Conservation (phyloP, 1,140 invertebrate genomes). For the Harpegnathos saltator region DNA sequence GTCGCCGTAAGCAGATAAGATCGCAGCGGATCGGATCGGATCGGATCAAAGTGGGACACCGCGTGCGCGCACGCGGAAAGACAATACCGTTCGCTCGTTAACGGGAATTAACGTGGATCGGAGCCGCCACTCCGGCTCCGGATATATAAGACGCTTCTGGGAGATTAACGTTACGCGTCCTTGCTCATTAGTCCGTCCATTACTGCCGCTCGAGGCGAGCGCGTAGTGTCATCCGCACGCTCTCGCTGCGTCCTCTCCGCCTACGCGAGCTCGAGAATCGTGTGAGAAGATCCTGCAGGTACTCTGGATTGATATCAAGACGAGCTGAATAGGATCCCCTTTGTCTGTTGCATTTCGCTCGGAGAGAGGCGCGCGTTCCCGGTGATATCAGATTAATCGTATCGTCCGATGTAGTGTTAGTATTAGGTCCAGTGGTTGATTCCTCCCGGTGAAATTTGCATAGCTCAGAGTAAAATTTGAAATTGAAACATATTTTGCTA, state of each 20-base stretch:
- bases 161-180: not conserved
- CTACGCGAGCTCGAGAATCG: not conserved
- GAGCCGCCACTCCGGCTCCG: not conserved
- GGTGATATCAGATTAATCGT: too few relatives aligned
- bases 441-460: too few relatives aligned
- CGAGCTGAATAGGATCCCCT: too few relatives aligned
- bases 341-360: too few relatives aligned
- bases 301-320: too few relatives aligned
- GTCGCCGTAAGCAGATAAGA: slow-evolving; percentile 5
- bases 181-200: not conserved
- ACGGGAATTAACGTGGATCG: slow-evolving; percentile 12
- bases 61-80: not conserved
- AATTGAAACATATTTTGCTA: too few relatives aligned
- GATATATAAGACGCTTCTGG: not conserved
- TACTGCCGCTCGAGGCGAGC: not conserved
- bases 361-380: too few relatives aligned
- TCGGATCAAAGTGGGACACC: too few relatives aligned
- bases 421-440: too few relatives aligned
- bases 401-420: too few relatives aligned
- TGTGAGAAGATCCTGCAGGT: too few relatives aligned
- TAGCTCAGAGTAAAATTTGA: too few relatives aligned
- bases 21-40: not conserved
- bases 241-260: not conserved
- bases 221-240: not conserved
- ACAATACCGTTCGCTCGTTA: slow-evolving; percentile 16